Base-by-base conservation (phyloP, 2,797 vertebrate genomes). In the Basileuterus tristriatus region DNA sequence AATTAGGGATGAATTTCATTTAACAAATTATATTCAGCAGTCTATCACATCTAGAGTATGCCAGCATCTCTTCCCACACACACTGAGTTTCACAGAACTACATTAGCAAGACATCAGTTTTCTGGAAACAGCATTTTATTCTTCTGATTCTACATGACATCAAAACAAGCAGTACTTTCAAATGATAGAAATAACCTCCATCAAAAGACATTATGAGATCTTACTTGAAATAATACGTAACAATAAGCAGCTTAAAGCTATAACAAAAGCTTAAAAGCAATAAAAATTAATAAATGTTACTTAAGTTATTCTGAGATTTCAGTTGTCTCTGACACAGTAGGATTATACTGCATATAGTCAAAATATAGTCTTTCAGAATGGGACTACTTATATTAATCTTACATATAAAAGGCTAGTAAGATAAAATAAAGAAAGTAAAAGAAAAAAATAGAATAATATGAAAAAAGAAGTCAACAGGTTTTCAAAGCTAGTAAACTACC, bases 21-120 rank as follows among this genome's bases (percentile, higher is more conserved):
- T 89, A 84, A 79, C 78, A 67, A 82, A 89, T 89, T 50, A 83
- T 46, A 85, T 80, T 83, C 82, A 83, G 67, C 37, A 79, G 96
- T 95, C 96, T 96, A 70, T 83, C 95, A 92, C 89, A 80, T 84
- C 56, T 87, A 82, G 50, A 87, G 75, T 52, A 90, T 1, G 44
- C 75, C 96, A 96, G 91, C 70, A 89, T 70, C 75, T 76, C 94
- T 87, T 93, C 93, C 93, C 89, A 96, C 94, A 92, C 52, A 36
- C 4, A 72, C 27, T 9, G n/a, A 94, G 63, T 53, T 89, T 64
- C 85, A 39, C 55, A 81, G 53, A 92, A 87, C 64, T 70, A 59
- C 71, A 70, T 60, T 37, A 91, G 44, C 63, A 92, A 90, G 49
- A 87, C 89, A 80, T 43, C 32, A 74, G 39, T 87, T 93, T 90